A percentile compares a stretch with the other conserved stretches of the same genome.
Conservation (phyloP, 2,113 vertebrate genomes). For the Gulo gulo region DNA sequence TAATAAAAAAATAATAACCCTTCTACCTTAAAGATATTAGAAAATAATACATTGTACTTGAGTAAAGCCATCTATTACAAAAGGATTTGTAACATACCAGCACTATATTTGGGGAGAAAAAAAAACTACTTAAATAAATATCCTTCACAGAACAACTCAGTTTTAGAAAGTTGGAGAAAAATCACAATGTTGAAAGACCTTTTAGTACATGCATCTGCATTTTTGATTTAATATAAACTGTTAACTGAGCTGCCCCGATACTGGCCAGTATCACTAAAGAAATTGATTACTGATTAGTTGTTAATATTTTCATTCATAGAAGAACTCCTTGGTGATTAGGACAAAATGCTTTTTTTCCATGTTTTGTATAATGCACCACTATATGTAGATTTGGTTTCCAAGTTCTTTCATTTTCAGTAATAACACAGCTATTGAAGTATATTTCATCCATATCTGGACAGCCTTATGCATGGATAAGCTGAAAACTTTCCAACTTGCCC, state of each 20-base stretch:
- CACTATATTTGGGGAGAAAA: neutral
- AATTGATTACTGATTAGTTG: neutral
- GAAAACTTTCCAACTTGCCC: neutral
- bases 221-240: neutral
- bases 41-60: slow-evolving; percentile 49
- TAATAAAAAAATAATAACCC: slow-evolving; percentile 39
- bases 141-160: neutral
- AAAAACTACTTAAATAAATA: slow-evolving; percentile 13
- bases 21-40: slow-evolving; percentile 49
- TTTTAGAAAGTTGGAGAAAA: neutral
- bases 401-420: neutral
- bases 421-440: neutral
- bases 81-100: neutral
- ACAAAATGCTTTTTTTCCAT: neutral
- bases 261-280: neutral
- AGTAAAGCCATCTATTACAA: slow-evolving; percentile 43
- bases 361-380: neutral
- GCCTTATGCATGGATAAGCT: neutral
- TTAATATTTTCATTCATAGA: neutral
- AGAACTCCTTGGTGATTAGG: neutral
- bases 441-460: neutral
- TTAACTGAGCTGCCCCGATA: neutral
- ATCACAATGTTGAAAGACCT: neutral
- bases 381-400: neutral
- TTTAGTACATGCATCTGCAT: neutral